Base-by-base conservation (phyloP, 2,888 invertebrate genomes). In the Cryptocheilus praepositus region DNA sequence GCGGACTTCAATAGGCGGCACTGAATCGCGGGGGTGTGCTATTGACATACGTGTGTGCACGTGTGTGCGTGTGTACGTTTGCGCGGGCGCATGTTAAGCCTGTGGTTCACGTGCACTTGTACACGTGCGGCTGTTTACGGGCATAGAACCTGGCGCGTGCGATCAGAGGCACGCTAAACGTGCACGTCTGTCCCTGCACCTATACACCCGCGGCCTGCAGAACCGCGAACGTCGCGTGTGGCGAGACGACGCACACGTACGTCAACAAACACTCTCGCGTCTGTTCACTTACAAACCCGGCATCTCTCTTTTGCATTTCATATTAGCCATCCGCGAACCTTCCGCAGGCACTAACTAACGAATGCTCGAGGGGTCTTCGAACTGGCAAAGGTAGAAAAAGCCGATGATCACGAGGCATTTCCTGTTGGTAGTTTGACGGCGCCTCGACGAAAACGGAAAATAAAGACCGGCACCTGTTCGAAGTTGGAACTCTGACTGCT, bases 1-100 rank as follows among this genome's bases (percentile, higher is more conserved):
- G 85, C 82, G 81, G 83, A 87, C 86, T 87, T 87, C 86, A 86
- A 86, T 86, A 84, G 87, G 73, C 78, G 76, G 73, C 77, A 76
- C 73, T 81, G 81, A 80, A 83, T 82, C 79, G 81, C 76, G 80
- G 70, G 79, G 76, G 83, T 80, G 79, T 79, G 81, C 76, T 81
- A 84, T 83, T 83, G 83, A 81, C 77, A 71, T 70, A 64, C 62
- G 71, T 61, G 49, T 49, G 49, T 18, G 49, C 16, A 16, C 61
- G 67, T 61, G 69, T 59, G 49, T 43, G 64, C 13, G 51, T 11
- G 11, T 55, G 1, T 7, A 36, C 13, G 36, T 36, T 2, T 5
- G 21, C 58, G 7, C 52, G 19, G 59, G 57, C 63, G 28, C 36
- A 36, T 36, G 36, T 11, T 36, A 36, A 36, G 36, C 36, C 36